A percentile compares a stretch with the other conserved stretches of the same genome.
Evolutionary conservation across 2,113 vertebrate species (phyloP).

Genomic region (Syrrhaptes paradoxus): DNA sequence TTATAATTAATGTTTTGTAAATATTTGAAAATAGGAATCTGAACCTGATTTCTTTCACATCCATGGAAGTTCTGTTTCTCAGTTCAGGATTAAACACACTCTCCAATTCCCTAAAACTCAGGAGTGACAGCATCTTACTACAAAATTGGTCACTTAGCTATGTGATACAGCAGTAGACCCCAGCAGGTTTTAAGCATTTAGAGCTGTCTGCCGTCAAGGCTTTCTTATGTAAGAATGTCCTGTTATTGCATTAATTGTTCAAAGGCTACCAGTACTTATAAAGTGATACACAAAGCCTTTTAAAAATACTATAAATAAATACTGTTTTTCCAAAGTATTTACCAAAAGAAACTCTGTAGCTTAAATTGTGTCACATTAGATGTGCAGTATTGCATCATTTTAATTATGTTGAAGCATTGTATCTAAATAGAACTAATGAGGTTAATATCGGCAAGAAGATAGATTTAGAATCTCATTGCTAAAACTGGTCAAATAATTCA

Average conservation of each 20-base stretch:
- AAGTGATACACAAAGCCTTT: neutral
- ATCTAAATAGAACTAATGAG: conserved; percentile 47
- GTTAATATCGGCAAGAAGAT: conserved; percentile 54
- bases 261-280: neutral
- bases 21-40: neutral
- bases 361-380: neutral
- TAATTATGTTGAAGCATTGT: neutral
- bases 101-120: neutral
- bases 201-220: neutral
- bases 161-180: neutral
- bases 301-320: neutral
- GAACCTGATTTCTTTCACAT: neutral
- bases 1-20: neutral
- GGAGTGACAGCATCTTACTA: neutral
- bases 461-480: conserved; percentile 68
- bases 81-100: neutral
- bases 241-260: neutral
- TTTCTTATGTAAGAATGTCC: neutral
- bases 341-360: neutral
- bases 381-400: neutral
- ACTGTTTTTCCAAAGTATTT: neutral
- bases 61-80: neutral
- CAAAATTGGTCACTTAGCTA: neutral
- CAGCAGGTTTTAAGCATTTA: neutral
- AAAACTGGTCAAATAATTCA: conserved; percentile 71